These are phyloP conservation scores for Cygnus buccinator DNA, from an alignment of 2,113 vertebrate genomes.

Conservation along the genomic window DNA sequence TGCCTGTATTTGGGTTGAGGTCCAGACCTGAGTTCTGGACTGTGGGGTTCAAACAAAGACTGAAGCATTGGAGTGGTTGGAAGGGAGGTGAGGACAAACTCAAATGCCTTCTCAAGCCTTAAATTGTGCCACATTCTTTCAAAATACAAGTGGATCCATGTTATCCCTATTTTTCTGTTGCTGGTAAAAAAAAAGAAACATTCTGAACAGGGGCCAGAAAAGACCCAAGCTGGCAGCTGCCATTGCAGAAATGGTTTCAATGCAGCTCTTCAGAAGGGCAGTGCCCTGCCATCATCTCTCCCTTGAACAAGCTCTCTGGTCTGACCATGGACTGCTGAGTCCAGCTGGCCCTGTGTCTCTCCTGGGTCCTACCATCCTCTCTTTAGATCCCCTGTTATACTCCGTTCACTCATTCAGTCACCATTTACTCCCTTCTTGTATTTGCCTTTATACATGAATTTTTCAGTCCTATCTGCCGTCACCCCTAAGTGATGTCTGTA, in stretches of 20 bases:
- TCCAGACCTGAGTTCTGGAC: not conserved
- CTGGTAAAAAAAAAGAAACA: not conserved
- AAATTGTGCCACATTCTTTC: not conserved
- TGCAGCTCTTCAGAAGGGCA: not conserved
- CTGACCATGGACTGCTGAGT: not conserved
- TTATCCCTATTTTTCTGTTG: not conserved
- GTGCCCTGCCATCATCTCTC: too few species aligned
- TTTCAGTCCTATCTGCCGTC: not conserved
- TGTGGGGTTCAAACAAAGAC: not conserved
- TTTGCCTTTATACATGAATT: not conserved
- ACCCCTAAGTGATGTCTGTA: not conserved
- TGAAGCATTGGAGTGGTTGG: not conserved
- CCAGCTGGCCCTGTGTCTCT: not conserved
- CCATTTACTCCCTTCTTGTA: not conserved
- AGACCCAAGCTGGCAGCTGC: not conserved
- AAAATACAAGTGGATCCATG: not conserved
- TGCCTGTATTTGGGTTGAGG: not conserved
- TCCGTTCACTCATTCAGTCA: not conserved
- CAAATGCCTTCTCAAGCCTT: not conserved
- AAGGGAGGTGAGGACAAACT: not conserved
- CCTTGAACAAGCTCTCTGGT: not conserved
- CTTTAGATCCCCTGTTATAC: not conserved
- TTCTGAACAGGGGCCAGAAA: not conserved
- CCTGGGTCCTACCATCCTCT: not conserved
- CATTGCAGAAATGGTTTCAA: not conserved